Evolutionary conservation across 2,113 vertebrate genomes (phyloP).

Genomic region (Amphiprion percula): DNA sequence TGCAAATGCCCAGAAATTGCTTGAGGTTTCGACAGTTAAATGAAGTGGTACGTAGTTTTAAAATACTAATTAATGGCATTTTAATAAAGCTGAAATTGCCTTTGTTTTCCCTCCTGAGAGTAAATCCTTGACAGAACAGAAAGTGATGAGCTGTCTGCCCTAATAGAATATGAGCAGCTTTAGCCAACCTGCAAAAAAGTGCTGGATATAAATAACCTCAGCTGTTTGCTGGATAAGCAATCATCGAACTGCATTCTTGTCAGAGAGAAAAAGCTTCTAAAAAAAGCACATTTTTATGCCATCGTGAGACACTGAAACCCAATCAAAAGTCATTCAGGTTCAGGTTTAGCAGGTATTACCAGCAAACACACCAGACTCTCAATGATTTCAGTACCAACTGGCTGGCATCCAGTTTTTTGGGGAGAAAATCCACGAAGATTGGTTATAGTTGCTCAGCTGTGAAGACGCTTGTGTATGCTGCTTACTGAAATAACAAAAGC

Average conservation of each 20-base stretch:
- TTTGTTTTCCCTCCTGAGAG: no score
- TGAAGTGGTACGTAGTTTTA: no score
- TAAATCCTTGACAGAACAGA: no score
- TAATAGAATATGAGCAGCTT: no score
- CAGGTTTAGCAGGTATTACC: not conserved
- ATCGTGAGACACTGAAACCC: not conserved
- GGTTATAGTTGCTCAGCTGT: not conserved
- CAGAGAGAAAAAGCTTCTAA: not conserved
- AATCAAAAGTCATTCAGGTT: not conserved
- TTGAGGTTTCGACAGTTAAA: no score
- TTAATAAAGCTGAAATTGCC: no score
- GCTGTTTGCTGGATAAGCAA: not conserved
- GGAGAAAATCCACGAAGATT: not conserved
- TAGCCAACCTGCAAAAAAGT: no score
- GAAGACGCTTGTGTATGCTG: conserved; percentile 14
- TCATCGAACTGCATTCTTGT: not conserved
- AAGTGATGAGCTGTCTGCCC: no score
- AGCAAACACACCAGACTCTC: not conserved
- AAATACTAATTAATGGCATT: no score
- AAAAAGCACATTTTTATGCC: not conserved
- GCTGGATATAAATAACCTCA: not conserved
- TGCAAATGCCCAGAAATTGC: no score
- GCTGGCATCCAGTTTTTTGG: not conserved
- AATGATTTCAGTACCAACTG: not conserved
- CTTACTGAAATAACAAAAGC: conserved; percentile 17